Conservation (phyloP, 2,888 invertebrate species). For the Parnassius apollo region DNA sequence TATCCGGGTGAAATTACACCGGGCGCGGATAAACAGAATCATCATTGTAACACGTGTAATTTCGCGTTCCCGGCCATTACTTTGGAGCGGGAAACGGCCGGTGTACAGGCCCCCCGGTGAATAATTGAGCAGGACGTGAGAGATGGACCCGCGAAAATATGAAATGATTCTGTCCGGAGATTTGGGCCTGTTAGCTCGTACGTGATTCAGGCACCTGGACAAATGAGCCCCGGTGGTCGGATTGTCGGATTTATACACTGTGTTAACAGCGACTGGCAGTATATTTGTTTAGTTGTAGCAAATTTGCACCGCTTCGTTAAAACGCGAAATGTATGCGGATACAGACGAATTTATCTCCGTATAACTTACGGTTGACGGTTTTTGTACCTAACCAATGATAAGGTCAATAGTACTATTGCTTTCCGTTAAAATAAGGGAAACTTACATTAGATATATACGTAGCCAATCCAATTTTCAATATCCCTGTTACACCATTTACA, state of each 20-base stretch:
- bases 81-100: slow-evolving; percentile 50
- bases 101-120: slow-evolving; percentile 49
- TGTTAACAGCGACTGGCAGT: slow-evolving; percentile 25
- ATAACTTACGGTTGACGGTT: slow-evolving; percentile 17
- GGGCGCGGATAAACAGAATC: slow-evolving; percentile 62
- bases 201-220: slow-evolving; percentile 43
- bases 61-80: slow-evolving; percentile 70
- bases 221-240: slow-evolving; percentile 45
- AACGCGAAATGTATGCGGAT: slow-evolving; percentile 21
- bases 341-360: slow-evolving; percentile 16
- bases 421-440: no score
- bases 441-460: no score
- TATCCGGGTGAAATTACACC: slow-evolving; percentile 56
- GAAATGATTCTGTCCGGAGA: slow-evolving; percentile 66
- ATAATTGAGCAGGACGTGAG: slow-evolving; percentile 70
- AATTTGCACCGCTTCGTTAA: slow-evolving; percentile 27
- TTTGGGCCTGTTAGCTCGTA: slow-evolving; percentile 43
- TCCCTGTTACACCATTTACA: no score
- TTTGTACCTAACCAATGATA: background rate
- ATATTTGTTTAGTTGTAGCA: slow-evolving; percentile 34
- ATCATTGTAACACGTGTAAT: slow-evolving; percentile 77
- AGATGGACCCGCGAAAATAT: slow-evolving; percentile 73
- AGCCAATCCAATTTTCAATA: no score
- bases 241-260: slow-evolving; percentile 35
- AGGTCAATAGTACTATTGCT: no score